These are phyloP conservation scores for Drosophila meridionalis DNA, from an alignment of 2,888 invertebrate genomes.

Conservation along the genomic window DNA sequence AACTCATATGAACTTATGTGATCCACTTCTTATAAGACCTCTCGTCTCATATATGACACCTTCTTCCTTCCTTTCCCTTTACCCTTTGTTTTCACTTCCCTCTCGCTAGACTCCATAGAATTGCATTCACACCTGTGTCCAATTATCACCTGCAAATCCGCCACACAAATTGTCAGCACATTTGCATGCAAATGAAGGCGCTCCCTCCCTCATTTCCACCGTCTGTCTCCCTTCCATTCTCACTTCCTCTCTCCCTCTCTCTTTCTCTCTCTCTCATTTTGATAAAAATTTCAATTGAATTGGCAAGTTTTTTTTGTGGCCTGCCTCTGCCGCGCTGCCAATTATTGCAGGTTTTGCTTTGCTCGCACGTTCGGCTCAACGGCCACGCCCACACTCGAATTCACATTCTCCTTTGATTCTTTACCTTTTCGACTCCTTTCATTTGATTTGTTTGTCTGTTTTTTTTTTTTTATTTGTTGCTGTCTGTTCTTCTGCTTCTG, in stretches of 20 bases:
- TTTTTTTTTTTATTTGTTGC: neutral
- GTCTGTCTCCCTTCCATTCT: neutral
- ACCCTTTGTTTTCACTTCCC: neutral
- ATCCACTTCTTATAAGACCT: neutral
- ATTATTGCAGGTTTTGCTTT: slow-evolving; percentile 32
- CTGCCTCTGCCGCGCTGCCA: slow-evolving; percentile 24
- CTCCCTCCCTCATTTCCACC: too few species aligned
- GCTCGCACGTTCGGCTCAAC: neutral
- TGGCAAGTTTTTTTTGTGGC: slow-evolving; percentile 11
- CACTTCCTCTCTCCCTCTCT: neutral
- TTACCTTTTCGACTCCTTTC: slow-evolving; percentile 16
- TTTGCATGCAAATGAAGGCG: neutral
- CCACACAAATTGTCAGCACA: neutral
- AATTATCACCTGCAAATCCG: slow-evolving; percentile 12
- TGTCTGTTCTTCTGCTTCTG: neutral
- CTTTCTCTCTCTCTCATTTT: neutral
- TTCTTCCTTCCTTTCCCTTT: neutral
- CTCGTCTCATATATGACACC: neutral
- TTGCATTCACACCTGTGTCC: slow-evolving; percentile 5
- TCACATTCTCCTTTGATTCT: neutral
- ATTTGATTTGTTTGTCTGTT: slow-evolving; percentile 13
- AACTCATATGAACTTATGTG: too few species aligned
- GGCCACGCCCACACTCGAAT: neutral
- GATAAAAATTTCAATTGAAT: slow-evolving; percentile 9
- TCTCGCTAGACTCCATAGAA: neutral